Conservation (phyloP, 2,113 vertebrate species). For the Abramis brama region DNA sequence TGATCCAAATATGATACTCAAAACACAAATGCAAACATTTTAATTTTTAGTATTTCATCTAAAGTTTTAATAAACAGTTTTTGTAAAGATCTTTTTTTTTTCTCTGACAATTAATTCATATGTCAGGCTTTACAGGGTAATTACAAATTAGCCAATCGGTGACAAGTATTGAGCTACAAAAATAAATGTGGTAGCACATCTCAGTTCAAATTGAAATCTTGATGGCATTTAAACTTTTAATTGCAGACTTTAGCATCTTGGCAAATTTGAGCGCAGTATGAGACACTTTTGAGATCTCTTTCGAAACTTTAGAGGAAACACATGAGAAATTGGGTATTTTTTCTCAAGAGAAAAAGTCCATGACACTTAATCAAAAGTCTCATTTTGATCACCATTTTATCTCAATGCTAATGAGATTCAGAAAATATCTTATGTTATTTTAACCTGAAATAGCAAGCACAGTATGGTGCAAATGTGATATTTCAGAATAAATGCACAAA, state of each 20-base stretch:
- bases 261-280: neutral
- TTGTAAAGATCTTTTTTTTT: too few species aligned
- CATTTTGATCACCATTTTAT: neutral
- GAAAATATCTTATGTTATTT: neutral
- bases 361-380: neutral
- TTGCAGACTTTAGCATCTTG: neutral
- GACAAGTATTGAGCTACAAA: neutral
- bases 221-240: neutral
- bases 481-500: slow-evolving; percentile 7
- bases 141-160: neutral
- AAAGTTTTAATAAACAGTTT: too few species aligned
- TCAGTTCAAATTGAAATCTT: neutral
- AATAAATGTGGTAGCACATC: too few species aligned
- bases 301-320: neutral
- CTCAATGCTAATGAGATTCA: neutral
- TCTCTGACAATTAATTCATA: neutral
- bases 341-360: neutral
- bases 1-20: too few species aligned
- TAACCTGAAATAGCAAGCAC: slow-evolving; percentile 13
- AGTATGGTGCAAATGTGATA: slow-evolving; percentile 9
- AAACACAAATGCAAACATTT: too few species aligned
- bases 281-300: too few species aligned
- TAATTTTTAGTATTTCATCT: too few species aligned
- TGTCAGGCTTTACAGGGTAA: neutral
- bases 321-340: too few species aligned